Percentiles rank a stretch among this genome's conserved stretches.
Evolutionary conservation across 2,888 invertebrate genomes (phyloP).

Genomic region (Piscicola geometra): DNA sequence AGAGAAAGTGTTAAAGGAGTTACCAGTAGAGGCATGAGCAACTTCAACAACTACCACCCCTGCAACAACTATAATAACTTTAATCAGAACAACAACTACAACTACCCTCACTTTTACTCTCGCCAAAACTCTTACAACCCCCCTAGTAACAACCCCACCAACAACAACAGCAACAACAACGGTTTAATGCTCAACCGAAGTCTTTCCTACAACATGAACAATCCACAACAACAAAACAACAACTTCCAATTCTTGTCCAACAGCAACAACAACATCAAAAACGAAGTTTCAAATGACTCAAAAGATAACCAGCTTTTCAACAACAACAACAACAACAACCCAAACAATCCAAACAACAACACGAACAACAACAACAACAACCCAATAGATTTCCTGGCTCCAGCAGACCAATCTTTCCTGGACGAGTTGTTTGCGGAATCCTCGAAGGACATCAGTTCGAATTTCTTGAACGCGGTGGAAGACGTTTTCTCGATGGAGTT

Average conservation of each 20-base stretch:
- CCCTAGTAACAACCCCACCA: not conserved
- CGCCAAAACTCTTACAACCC: not conserved
- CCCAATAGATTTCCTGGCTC: constrained; percentile 15
- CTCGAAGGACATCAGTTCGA: constrained; percentile 1
- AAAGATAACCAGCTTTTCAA: not conserved
- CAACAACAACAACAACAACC: not conserved
- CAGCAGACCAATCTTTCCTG: constrained; percentile 29
- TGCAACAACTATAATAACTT: not conserved
- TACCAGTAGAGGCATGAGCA: not conserved
- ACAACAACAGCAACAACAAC: constrained; percentile 1
- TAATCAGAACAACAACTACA: not conserved
- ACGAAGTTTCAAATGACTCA: not conserved
- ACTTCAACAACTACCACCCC: not conserved
- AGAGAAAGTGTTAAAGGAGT: not conserved
- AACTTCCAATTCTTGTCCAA: too few species aligned
- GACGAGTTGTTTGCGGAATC: constrained; percentile 27
- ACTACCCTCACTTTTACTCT: not conserved
- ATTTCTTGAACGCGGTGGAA: constrained; percentile 21
- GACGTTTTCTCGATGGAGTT: constrained; percentile 28
- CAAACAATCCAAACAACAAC: not conserved
- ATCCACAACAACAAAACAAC: not conserved
- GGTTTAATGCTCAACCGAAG: constrained; percentile 7
- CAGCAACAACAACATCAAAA: not conserved
- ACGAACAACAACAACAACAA: constrained; percentile 12
- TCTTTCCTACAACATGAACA: not conserved